Evolutionary conservation across 2,888 invertebrate genomes (phyloP), one percentile per base, ranked within the genome.

Genomic region (Augiades crinisus): DNA sequence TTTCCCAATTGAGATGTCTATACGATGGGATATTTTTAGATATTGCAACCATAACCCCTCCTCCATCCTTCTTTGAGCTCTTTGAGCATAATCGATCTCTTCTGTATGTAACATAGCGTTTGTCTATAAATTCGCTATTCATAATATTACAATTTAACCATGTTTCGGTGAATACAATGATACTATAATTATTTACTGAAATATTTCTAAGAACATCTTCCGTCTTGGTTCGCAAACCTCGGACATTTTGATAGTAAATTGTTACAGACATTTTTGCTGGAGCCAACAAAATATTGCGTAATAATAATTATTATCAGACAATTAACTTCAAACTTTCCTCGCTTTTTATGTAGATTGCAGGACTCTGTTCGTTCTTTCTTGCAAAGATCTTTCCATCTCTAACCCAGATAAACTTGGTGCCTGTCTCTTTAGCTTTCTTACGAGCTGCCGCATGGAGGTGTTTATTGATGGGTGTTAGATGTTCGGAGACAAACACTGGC

Each of bases 151-250:
- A 7, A 8, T 52, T 52, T 2, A 57, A 24, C 57, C 57, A 57
- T 3, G 57, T 57, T 40, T 58, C 57, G 1, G 53, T 47, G 10
- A 57, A 52, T 5, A 46, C 49, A 17, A 55, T 46, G 6, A 55
- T 12, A 27, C 40, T 50, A 24, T 55, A 58, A 8, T 38, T 10
- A 24, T 17, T 41, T 0, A 30, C 3, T 13, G 45, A 19, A 13
- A 57, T 47, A 41, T 54, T 57, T 13, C 13, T 8, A 13, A 37
- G 33, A 14, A 57, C n/a, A 30, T 40, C 31, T 4, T 45, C 38
- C 8, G 49, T 45, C 21, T 57, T 57, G 4, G 51, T 53, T n/a
- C 56, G 6, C 5, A 57, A 3, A n/a, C 55, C 47, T 1, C 55
- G 38, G 1, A 22, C 22, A 13, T 57, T 57, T 41, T 54, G 56